Evolutionary conservation across 2,888 invertebrate species (phyloP).

Genomic region (Copidosoma aretas): DNA sequence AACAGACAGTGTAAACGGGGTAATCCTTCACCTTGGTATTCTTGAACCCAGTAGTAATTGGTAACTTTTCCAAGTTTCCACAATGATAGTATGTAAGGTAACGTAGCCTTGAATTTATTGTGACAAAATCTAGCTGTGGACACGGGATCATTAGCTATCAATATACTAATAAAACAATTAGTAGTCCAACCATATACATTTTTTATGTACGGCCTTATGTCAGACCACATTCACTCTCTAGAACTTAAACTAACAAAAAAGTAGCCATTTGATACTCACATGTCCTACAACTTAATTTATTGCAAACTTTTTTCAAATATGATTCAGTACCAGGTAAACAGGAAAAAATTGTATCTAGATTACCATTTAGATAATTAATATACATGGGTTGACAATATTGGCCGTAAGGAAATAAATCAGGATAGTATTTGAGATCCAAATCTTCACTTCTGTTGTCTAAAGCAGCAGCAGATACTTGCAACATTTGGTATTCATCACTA

Average conservation of each 20-base stretch:
- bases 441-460: constrained; percentile 41
- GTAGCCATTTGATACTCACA: too few relatives aligned
- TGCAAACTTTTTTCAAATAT: too few relatives aligned
- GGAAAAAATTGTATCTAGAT: constrained; percentile 10
- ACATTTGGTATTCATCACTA: constrained; percentile 45
- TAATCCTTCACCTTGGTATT: constrained; percentile 48
- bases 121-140: constrained; percentile 51
- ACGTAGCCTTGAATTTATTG: constrained; percentile 50
- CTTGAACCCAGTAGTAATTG: constrained; percentile 47
- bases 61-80: constrained; percentile 45
- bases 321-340: too few relatives aligned
- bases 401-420: constrained; percentile 43
- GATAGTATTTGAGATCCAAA: constrained; percentile 45
- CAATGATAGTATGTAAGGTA: constrained; percentile 48
- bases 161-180: constrained; percentile 41
- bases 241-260: constrained; percentile 43
- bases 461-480: constrained; percentile 41
- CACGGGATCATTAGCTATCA: constrained; percentile 53
- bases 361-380: constrained; percentile 36
- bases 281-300: too few relatives aligned
- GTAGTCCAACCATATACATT: constrained; percentile 45
- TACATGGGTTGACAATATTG: constrained; percentile 41
- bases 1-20: constrained; percentile 49
- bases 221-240: constrained; percentile 47
- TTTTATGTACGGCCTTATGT: constrained; percentile 47